phyloP scores from a whole-genome alignment of 1,140 invertebrate species.

The Brachionus asplanchnoidis region DNA sequence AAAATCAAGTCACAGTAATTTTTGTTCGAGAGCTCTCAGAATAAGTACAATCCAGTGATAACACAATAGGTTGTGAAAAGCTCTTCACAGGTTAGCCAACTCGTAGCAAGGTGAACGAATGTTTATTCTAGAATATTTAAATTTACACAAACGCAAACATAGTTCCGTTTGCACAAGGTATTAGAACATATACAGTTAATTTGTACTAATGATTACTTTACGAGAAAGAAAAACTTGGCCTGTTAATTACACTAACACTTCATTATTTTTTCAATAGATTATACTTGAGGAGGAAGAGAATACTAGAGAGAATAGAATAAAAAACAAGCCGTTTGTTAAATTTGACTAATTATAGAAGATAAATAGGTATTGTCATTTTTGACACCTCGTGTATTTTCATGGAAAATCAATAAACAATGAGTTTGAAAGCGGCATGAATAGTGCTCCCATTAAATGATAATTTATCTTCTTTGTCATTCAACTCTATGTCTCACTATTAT shows the following conservation, averaged over 20 bases:
- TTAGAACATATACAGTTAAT: constrained; percentile 8
- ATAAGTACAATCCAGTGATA: neutral
- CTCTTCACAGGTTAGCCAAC: neutral
- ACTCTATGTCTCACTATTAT: neutral
- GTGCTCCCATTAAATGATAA: constrained; percentile 31
- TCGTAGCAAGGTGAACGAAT: neutral
- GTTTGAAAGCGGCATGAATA: neutral
- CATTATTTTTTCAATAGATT: constrained; percentile 29
- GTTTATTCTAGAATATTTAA: neutral
- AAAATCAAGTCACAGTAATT: neutral
- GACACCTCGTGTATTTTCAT: neutral
- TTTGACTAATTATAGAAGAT: neutral
- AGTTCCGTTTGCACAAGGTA: constrained; percentile 22
- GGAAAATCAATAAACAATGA: neutral
- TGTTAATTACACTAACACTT: constrained; percentile 34
- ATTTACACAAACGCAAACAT: neutral
- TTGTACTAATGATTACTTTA: neutral
- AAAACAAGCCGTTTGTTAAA: neutral
- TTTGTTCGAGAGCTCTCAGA: neutral
- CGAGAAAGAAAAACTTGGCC: neutral
- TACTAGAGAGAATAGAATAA: neutral
- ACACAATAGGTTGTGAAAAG: neutral
- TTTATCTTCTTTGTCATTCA: neutral
- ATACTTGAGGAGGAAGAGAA: neutral
- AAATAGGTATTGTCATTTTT: neutral